A percentile compares a stretch with the other conserved stretches of the same genome.
These are phyloP conservation scores for Thalassarche chlororhynchos DNA, from an alignment of 2,113 vertebrate species.

Conservation along the genomic window DNA sequence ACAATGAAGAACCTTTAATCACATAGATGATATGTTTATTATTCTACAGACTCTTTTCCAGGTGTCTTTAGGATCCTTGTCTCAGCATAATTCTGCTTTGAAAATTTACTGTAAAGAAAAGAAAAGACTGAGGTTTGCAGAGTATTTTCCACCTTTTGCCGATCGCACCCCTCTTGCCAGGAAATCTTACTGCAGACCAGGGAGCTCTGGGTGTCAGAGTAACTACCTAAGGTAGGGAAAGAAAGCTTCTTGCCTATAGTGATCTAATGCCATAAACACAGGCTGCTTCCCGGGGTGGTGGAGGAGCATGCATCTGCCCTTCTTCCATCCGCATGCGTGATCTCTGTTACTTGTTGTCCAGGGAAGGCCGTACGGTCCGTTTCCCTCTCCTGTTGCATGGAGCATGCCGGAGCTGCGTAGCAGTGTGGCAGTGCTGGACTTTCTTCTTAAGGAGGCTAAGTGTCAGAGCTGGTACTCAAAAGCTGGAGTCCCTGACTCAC, in stretches of 20 bases:
- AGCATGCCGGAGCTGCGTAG: not conserved
- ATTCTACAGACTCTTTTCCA: not conserved
- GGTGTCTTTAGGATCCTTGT: not conserved
- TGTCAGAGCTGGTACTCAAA: not conserved
- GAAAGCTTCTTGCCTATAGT: not conserved
- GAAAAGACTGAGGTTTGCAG: not conserved
- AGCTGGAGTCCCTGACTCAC: not conserved
- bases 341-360: not conserved
- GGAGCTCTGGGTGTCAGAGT: not conserved
- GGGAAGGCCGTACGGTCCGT: accelerated
- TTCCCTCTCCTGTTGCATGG: not conserved
- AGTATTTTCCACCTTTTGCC: not conserved
- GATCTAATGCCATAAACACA: accelerated
- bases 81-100: not conserved
- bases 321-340: accelerated
- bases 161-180: not conserved
- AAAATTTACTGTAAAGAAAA: not conserved
- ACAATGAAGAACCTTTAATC: not conserved
- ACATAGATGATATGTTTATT: not conserved
- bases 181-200: not conserved
- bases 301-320: not conserved
- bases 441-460: not conserved
- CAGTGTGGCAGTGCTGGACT: not conserved
- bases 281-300: not conserved
- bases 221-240: not conserved